These are phyloP conservation scores for Hydrotaea cyrtoneurina DNA, from an alignment of 2,888 invertebrate species.

Conservation along the genomic window DNA sequence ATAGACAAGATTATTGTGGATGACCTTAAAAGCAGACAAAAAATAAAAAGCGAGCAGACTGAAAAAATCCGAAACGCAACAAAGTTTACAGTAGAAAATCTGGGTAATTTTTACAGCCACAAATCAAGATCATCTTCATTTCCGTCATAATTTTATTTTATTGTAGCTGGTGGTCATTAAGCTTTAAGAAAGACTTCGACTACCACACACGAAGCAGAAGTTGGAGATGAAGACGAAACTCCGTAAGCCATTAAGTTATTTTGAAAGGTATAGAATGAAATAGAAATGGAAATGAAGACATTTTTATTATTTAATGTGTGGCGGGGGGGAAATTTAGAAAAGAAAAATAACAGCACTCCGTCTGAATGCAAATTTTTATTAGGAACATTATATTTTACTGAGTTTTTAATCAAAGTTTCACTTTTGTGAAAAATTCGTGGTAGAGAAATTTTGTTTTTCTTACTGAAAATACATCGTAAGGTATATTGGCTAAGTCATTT, in stretches of 20 bases:
- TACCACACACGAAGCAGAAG: background rate
- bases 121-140: slow-evolving; percentile 17
- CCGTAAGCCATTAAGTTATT: background rate
- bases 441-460: too few species aligned
- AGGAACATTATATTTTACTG: too few species aligned
- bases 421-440: background rate
- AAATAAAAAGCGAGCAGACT: background rate
- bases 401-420: background rate
- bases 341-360: too few species aligned
- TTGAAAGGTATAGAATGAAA: background rate
- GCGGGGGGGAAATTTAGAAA: too few species aligned
- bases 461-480: too few species aligned
- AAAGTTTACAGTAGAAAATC: background rate
- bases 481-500: too few species aligned
- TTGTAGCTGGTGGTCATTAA: background rate
- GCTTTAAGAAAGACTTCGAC: background rate
- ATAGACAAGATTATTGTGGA: background rate
- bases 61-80: background rate
- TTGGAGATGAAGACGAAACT: background rate
- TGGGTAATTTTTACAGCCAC: background rate
- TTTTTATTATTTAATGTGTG: too few species aligned
- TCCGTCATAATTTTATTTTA: background rate
- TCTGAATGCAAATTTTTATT: too few species aligned
- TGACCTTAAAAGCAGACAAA: slow-evolving; percentile 1
- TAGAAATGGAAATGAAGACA: background rate